These are phyloP conservation scores for Coelogynopora nodosa DNA, from an alignment of 2,888 invertebrate genomes.

Conservation along the genomic window DNA sequence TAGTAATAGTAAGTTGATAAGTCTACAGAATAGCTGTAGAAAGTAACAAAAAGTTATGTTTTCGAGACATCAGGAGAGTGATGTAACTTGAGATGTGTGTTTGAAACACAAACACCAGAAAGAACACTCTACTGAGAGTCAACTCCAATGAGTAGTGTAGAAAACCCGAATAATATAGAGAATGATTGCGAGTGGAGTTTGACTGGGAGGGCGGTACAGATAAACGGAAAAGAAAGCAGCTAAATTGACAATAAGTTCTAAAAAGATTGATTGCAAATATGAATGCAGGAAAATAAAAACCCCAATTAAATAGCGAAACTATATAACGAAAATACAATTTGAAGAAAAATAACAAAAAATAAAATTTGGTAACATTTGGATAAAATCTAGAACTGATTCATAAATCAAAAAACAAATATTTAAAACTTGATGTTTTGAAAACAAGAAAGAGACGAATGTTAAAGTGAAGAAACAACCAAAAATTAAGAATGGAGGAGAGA, in stretches of 20 bases:
- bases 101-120: neutral
- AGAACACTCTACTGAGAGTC: too few relatives aligned
- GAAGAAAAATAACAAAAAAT: neutral
- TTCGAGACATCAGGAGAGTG: too few relatives aligned
- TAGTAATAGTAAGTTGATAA: neutral
- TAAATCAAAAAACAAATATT: neutral
- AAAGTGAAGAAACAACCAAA: neutral
- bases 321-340: too few relatives aligned
- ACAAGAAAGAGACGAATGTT: neutral
- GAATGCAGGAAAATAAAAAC: neutral
- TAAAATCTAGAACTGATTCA: neutral
- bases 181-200: too few relatives aligned
- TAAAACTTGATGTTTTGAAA: neutral
- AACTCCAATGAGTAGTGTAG: too few relatives aligned
- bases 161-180: too few relatives aligned
- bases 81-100: too few relatives aligned
- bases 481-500: neutral
- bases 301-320: neutral
- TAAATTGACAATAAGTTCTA: neutral
- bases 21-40: neutral
- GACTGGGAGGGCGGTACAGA: too few relatives aligned
- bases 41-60: too few relatives aligned
- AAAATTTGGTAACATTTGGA: too few relatives aligned
- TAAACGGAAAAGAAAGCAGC: neutral
- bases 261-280: neutral